phyloP scores from a whole-genome alignment of 2,113 vertebrate genomes.

The Elephas maximus region DNA sequence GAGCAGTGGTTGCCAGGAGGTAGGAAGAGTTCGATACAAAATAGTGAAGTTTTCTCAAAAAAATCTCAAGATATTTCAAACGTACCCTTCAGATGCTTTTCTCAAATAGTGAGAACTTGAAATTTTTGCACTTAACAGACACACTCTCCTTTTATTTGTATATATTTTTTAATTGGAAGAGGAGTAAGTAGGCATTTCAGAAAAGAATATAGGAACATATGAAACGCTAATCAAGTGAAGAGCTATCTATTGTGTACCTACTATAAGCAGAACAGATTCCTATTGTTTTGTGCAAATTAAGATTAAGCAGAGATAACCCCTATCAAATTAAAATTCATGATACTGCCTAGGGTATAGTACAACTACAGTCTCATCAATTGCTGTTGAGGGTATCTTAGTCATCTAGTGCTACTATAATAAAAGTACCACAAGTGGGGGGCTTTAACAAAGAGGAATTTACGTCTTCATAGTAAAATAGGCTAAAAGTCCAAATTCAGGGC shows the following conservation, averaged over 20 bases:
- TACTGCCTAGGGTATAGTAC: background rate
- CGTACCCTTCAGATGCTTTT: background rate
- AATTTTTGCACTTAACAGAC: background rate
- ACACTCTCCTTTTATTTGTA: background rate
- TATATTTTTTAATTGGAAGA: constrained; percentile 21
- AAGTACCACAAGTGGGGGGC: too few relatives aligned
- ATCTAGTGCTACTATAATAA: too few relatives aligned
- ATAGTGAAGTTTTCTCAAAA: background rate
- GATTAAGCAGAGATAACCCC: constrained; percentile 37
- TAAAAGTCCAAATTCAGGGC: too few relatives aligned
- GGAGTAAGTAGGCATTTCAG: constrained; percentile 1
- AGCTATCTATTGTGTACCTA: background rate
- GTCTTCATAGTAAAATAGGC: too few relatives aligned
- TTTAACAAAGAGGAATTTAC: too few relatives aligned
- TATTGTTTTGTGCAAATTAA: constrained; percentile 53
- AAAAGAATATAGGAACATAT: constrained; percentile 50
- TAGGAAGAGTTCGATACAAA: background rate
- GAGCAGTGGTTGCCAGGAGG: background rate
- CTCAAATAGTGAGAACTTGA: background rate
- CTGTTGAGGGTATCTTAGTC: too few relatives aligned
- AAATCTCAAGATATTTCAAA: background rate
- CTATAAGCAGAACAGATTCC: constrained; percentile 27
- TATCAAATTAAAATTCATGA: constrained; percentile 29
- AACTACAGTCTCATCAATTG: background rate
- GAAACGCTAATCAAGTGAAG: constrained; percentile 13